Conservation (phyloP, 2,797 vertebrate species). For the Salmo trutta region DNA sequence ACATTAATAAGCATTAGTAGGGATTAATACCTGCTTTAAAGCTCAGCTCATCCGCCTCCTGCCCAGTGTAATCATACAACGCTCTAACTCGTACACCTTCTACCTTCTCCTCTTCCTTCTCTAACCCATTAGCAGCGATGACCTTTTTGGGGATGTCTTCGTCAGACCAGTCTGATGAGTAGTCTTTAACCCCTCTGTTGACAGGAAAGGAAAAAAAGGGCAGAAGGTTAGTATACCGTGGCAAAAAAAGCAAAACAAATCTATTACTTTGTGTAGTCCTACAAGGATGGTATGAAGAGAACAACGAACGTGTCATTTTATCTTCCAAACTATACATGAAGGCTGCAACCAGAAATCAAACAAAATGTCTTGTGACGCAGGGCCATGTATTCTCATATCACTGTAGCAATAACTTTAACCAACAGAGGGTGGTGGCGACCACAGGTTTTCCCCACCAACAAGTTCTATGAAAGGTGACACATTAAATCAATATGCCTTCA, state of each 20-base stretch:
- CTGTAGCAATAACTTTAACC: not conserved
- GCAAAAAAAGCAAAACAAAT: not conserved
- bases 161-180: slow-evolving; percentile 93
- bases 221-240: not conserved
- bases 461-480: not conserved
- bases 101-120: slow-evolving; percentile 72
- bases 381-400: not conserved
- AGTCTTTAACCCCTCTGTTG: slow-evolving; percentile 73
- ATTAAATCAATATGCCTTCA: not conserved
- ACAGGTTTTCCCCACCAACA: not conserved
- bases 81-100: slow-evolving; percentile 88
- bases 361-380: not conserved
- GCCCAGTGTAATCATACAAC: slow-evolving; percentile 95
- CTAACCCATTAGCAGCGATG: slow-evolving; percentile 77
- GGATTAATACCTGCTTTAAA: slow-evolving; percentile 98
- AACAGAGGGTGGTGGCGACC: not conserved
- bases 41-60: slow-evolving; percentile 98
- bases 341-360: not conserved
- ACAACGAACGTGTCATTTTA: too few species aligned
- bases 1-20: slow-evolving; percentile 65
- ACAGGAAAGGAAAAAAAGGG: not conserved
- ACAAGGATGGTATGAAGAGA: too few species aligned
- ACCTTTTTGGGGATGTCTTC: slow-evolving; percentile 90
- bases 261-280: too few species aligned
- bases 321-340: not conserved